Evolutionary conservation across 2,888 invertebrate genomes (phyloP).

Genomic region (Drosophila multiciliata): DNA sequence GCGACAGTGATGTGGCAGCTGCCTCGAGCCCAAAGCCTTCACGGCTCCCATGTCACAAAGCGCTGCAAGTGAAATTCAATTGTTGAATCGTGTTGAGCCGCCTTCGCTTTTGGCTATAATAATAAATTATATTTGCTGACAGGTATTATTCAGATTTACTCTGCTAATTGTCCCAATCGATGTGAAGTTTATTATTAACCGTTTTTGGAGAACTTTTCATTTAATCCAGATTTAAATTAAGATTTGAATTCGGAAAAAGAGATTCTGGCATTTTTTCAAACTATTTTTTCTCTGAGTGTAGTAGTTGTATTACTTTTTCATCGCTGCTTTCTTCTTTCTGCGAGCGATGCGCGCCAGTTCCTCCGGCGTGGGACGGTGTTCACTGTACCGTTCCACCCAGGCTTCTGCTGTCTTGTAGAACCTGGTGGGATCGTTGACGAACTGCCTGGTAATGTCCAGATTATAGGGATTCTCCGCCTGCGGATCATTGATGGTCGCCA

Average conservation of each 20-base stretch:
- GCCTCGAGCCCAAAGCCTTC: background rate
- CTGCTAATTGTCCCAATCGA: background rate
- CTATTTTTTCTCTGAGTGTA: background rate
- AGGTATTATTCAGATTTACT: no score
- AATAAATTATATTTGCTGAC: background rate
- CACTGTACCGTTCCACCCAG: constrained; percentile 98
- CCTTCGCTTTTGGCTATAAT: background rate
- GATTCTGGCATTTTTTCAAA: no score
- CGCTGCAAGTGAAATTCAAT: constrained; percentile 10
- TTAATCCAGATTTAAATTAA: background rate
- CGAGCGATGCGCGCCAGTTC: constrained; percentile 49
- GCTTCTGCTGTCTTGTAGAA: constrained; percentile 99
- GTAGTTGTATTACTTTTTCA: background rate
- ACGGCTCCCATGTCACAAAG: background rate
- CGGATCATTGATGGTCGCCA: constrained; percentile 98
- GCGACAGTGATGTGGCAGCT: constrained; percentile 8
- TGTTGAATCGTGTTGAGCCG: background rate
- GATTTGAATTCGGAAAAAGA: no score
- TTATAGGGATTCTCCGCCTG: constrained; percentile 99
- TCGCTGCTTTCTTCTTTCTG: constrained; percentile 27
- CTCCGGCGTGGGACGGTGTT: constrained; percentile 94
- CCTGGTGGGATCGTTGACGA: constrained; percentile 96
- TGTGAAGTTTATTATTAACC: background rate
- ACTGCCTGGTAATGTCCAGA: constrained; percentile 98
- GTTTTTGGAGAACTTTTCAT: background rate